Base-by-base conservation (phyloP, 2,113 vertebrate species). In the Onychostruthus taczanowskii region DNA sequence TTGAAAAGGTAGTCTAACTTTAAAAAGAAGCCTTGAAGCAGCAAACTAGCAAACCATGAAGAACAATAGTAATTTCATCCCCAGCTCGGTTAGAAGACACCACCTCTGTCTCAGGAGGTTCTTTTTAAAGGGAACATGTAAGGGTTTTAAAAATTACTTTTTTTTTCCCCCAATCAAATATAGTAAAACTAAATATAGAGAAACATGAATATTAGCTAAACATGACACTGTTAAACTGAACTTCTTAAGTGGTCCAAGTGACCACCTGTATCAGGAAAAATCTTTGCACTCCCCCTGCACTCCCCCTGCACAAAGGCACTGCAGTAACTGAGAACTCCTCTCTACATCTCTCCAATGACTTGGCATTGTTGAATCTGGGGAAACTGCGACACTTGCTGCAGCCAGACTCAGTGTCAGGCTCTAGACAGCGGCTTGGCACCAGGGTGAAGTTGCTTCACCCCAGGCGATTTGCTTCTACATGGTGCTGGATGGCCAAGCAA, bases 111-210 rank as follows among this genome's bases (percentile, higher is more conserved):
- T 35, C 6, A 17, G 15, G 47, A 41, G 3, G 5, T 63, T 83
- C 18, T 17, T 28, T 86, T 39, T 33, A 67, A 89, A 35, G 31
- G 10, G 12, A 66, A 69, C 8, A 6, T 35, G 6, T 18, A 64
- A 28, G 0, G 15, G 3, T 8, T 52, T 75, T 27, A 6, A 43
- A 74, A 55, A 55, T 9, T 8, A 11, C 0, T 4, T 26, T 33
- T 49, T 47, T 47, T 46, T 12, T 16, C 14, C 1, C 4, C 11
- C 11, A n/a, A 84, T n/a, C 3, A 53, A 52, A 50, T 7, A 4
- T 22, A 41, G 10, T 27, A 62, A 62, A 80, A 41, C 22, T 80
- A 70, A 13, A 18, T n/a, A 12, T 52, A 63, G 24, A 75, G 18
- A 72, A 83, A 72, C 6, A 44, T 19, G 10, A n/a, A 33, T 14